A percentile compares a stretch with the other conserved stretches of the same genome.
Conservation (phyloP, 2,113 vertebrate species). For the Parus major region DNA sequence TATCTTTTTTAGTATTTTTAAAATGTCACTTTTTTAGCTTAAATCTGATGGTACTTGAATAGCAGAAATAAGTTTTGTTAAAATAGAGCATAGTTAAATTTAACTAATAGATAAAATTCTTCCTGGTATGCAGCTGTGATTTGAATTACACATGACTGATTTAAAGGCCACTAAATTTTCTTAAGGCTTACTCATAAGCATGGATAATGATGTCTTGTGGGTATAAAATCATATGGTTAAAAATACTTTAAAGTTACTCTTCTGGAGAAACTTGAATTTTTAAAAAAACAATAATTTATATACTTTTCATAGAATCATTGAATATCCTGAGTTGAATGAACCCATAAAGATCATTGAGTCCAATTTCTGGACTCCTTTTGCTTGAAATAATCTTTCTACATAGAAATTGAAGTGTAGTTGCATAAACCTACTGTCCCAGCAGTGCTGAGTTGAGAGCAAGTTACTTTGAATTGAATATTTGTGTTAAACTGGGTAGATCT, state of each 20-base stretch:
- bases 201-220: slow-evolving; percentile 18
- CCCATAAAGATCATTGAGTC: not conserved
- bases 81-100: not conserved
- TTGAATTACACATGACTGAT: slow-evolving; percentile 19
- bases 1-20: not conserved
- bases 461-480: not conserved
- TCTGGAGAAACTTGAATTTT: not conserved
- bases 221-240: not conserved
- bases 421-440: not conserved
- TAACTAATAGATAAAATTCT: not conserved
- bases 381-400: not conserved
- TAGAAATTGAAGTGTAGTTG: not conserved
- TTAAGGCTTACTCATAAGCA: not conserved
- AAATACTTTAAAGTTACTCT: not conserved
- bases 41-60: not conserved
- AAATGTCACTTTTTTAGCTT: not conserved
- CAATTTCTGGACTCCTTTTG: not conserved
- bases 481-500: not conserved
- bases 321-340: not conserved
- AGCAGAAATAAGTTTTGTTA: not conserved
- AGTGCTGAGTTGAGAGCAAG: not conserved
- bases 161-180: slow-evolving; percentile 19
- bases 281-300: not conserved
- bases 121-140: slow-evolving; percentile 23
- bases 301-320: not conserved